phyloP scores from a whole-genome alignment of 2,113 vertebrate species.

The Seriola dumerili region DNA sequence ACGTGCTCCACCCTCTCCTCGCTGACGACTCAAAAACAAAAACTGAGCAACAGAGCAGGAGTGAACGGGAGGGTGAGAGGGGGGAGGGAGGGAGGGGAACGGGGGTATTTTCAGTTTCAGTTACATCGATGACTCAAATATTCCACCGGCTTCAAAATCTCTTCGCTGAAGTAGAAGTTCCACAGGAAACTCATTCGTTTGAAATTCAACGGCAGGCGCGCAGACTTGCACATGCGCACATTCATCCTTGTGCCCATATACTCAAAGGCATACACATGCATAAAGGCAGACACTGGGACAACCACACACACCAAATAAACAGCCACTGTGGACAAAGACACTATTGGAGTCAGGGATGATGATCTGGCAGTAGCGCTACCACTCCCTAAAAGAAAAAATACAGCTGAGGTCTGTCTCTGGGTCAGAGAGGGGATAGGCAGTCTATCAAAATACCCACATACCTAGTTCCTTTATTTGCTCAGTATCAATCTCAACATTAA shows the following conservation, averaged over 20 bases:
- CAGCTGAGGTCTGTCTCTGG: constrained; percentile 54
- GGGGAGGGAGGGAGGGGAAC: constrained; percentile 12
- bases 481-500: constrained; percentile 85
- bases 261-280: constrained; percentile 20
- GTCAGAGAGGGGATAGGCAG: constrained; percentile 74
- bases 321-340: not conserved
- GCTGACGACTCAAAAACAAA: constrained; percentile 78
- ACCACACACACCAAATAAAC: constrained; percentile 30
- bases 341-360: constrained; percentile 38
- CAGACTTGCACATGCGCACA: constrained; percentile 53
- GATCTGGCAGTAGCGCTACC: constrained; percentile 15
- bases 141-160: constrained; percentile 79
- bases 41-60: constrained; percentile 62
- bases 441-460: constrained; percentile 84
- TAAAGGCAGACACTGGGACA: constrained; percentile 10
- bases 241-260: not conserved
- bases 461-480: constrained; percentile 87
- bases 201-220: constrained; percentile 63
- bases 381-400: constrained; percentile 60
- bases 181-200: constrained; percentile 77
- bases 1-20: constrained; percentile 78
- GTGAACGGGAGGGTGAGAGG: constrained; percentile 31
- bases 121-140: constrained; percentile 84
- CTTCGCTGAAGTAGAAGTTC: constrained; percentile 66
- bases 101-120: constrained; percentile 81